Percentiles rank a stretch among this genome's conserved stretches.
phyloP scores from a whole-genome alignment of 2,113 vertebrate genomes.

The Boleophthalmus pectinirostris region DNA sequence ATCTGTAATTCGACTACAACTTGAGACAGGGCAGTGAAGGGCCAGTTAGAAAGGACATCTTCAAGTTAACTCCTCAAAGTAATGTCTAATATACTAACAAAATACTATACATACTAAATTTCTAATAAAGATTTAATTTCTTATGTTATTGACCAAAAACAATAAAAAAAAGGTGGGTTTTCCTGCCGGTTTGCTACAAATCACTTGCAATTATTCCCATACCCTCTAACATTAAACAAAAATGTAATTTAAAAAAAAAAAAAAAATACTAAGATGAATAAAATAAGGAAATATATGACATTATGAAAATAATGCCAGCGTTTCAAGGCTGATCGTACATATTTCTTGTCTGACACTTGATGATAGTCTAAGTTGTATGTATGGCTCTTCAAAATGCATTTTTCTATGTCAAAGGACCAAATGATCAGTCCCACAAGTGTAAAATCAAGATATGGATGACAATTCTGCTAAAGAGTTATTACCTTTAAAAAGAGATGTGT shows the following conservation, averaged over 20 bases:
- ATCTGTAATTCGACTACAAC: slow-evolving; percentile 35
- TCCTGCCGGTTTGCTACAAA: background rate
- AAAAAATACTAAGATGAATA: background rate
- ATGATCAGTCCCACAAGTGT: background rate
- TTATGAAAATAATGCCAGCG: background rate
- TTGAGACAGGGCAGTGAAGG: slow-evolving; percentile 21
- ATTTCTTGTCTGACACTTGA: slow-evolving; percentile 26
- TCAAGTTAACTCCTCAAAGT: background rate
- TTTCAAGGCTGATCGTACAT: slow-evolving; percentile 16
- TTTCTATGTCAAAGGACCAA: slow-evolving; percentile 47
- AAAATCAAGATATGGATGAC: background rate
- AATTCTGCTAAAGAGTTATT: background rate
- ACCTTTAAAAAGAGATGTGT: background rate
- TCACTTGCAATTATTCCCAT: slow-evolving; percentile 50
- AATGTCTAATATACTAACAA: background rate
- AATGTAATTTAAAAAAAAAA: background rate
- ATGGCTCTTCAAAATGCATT: background rate
- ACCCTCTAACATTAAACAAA: background rate
- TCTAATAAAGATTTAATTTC: background rate
- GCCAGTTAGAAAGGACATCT: slow-evolving; percentile 16
- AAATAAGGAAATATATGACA: background rate
- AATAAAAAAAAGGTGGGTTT: background rate
- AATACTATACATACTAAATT: background rate
- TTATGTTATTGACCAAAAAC: background rate
- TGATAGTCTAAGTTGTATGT: slow-evolving; percentile 34